These are phyloP conservation scores for Hirundo rustica DNA, from an alignment of 2,797 vertebrate species.

Conservation along the genomic window DNA sequence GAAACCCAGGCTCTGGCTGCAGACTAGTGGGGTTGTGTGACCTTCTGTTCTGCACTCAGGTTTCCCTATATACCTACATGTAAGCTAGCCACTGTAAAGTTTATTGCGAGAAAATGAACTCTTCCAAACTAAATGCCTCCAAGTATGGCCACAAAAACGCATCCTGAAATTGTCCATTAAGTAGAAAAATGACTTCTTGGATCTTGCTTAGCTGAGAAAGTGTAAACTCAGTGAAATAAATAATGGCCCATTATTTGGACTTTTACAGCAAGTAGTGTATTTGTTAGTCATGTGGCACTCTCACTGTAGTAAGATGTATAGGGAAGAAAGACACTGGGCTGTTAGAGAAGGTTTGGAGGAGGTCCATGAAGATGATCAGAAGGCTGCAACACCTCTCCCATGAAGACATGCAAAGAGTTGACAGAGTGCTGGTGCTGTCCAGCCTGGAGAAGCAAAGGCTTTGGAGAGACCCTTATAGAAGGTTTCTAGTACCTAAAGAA, in stretches of 20 bases:
- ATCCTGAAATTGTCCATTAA: not conserved
- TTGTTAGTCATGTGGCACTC: not conserved
- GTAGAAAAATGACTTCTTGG: not conserved
- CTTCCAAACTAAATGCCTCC: not conserved
- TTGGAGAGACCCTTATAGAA: rapidly evolving
- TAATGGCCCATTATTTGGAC: not conserved
- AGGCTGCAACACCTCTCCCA: not conserved
- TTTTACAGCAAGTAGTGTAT: not conserved
- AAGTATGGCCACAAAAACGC: not conserved
- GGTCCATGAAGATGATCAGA: not conserved
- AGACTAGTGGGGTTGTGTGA: not conserved
- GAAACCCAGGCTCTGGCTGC: not conserved
- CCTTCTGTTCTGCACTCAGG: not conserved
- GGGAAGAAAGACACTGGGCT: not conserved
- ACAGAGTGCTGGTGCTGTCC: not conserved
- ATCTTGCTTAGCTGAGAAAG: not conserved
- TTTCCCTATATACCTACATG: not conserved
- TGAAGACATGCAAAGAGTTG: not conserved
- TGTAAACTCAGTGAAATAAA: not conserved
- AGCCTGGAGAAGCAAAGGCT: not conserved
- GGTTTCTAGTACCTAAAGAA: not conserved
- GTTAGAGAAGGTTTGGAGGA: not conserved
- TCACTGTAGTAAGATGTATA: not conserved
- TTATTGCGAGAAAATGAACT: not conserved
- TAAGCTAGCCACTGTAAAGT: not conserved